Evolutionary conservation across 1,140 invertebrate genomes (phyloP).

Genomic region (Riptortus pedestris): DNA sequence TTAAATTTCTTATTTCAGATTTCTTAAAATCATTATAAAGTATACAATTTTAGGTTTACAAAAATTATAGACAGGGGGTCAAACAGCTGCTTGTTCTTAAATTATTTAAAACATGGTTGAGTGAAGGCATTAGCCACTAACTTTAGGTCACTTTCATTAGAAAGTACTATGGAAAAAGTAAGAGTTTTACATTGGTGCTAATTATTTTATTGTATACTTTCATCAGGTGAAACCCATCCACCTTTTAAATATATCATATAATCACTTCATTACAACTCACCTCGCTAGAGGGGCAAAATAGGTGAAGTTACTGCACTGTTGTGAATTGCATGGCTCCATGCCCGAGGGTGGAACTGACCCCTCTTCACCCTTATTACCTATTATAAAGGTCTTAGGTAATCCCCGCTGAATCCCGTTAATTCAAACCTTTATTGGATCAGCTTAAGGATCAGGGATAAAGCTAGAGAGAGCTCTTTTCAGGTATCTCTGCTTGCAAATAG

Average conservation of each 20-base stretch:
- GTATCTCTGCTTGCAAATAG: too few relatives aligned
- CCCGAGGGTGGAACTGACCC: neutral
- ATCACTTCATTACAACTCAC: neutral
- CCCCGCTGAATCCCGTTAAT: constrained; percentile 5
- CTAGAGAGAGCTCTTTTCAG: constrained; percentile 7
- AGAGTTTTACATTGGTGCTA: neutral
- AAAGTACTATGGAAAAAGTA: neutral
- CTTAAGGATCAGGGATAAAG: too few relatives aligned
- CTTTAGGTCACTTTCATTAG: neutral
- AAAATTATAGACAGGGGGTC: too few relatives aligned
- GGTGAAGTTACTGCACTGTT: constrained; percentile 20
- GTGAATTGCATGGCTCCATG: constrained; percentile 16
- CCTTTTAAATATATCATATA: neutral
- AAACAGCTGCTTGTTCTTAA: too few relatives aligned
- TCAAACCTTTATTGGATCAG: neutral
- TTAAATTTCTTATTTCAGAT: too few relatives aligned
- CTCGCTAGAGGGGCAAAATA: constrained; percentile 19
- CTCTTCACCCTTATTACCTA: too few relatives aligned
- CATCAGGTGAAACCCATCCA: too few relatives aligned
- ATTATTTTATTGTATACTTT: neutral
- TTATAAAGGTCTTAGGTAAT: neutral
- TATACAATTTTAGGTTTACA: too few relatives aligned
- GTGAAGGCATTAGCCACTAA: neutral
- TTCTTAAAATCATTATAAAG: too few relatives aligned
- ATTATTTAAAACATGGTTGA: too few relatives aligned